These are phyloP conservation scores for Chelonia mydas DNA, from an alignment of 2,797 vertebrate species.

Conservation along the genomic window DNA sequence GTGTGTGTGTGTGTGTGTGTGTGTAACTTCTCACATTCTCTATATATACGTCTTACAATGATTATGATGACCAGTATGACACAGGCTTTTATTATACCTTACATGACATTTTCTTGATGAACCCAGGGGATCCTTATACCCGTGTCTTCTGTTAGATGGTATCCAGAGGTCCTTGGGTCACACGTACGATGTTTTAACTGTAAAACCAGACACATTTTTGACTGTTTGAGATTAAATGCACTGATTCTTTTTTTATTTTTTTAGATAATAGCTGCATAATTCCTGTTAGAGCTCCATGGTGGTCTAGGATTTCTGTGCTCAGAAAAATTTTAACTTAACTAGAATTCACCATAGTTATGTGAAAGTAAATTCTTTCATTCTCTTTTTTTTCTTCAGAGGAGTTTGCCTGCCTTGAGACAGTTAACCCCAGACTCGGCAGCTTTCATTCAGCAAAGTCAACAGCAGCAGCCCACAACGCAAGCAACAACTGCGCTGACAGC, in stretches of 20 bases:
- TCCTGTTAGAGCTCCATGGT: no score
- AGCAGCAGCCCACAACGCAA: constrained; percentile 84
- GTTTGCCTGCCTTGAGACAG: constrained; percentile 97
- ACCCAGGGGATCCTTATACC: background rate
- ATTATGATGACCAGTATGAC: background rate
- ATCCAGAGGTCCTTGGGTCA: background rate
- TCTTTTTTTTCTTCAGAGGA: constrained; percentile 85
- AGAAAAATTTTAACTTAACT: background rate
- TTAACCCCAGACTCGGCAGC: constrained; percentile 95
- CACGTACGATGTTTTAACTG: background rate
- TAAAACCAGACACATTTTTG: accelerated
- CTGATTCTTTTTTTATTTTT: background rate
- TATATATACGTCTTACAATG: background rate
- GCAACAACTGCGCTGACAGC: constrained; percentile 87
- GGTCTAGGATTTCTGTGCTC: background rate
- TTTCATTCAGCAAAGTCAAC: constrained; percentile 98
- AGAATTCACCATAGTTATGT: background rate
- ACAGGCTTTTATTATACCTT: background rate
- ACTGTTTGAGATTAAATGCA: accelerated
- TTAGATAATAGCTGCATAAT: accelerated
- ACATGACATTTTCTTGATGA: background rate
- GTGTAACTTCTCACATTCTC: background rate
- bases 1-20: no score
- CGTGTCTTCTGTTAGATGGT: background rate
- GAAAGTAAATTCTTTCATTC: background rate